These are phyloP conservation scores for Rotaria macrura DNA, from an alignment of 2,888 invertebrate genomes.

Conservation along the genomic window DNA sequence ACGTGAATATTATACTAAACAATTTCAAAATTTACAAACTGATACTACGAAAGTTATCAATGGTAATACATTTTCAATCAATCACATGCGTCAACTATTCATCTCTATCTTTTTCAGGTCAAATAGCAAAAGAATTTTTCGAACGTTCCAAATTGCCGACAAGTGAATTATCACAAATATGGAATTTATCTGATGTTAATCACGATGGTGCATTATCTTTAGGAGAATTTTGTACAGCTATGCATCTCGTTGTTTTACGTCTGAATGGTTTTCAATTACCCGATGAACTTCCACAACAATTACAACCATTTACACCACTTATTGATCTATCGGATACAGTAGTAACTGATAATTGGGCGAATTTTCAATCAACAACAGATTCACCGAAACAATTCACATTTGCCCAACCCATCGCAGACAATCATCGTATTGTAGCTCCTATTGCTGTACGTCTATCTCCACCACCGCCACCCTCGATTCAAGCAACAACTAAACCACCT, in stretches of 20 bases:
- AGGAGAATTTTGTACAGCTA: constrained; percentile 87
- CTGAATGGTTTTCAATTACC: constrained; percentile 81
- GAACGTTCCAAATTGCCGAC: constrained; percentile 86
- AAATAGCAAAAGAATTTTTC: constrained; percentile 79
- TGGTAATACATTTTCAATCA: constrained; percentile 36
- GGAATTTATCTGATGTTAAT: constrained; percentile 83
- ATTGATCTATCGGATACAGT: constrained; percentile 20
- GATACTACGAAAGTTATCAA: constrained; percentile 44
- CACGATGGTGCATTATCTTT: constrained; percentile 83
- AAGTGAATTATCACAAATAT: constrained; percentile 79
- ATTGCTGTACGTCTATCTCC: not conserved
- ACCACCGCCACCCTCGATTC: not conserved
- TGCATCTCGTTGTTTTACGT: constrained; percentile 85
- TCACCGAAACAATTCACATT: constrained; percentile 1
- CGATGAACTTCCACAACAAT: constrained; percentile 65
- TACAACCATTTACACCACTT: constrained; percentile 51
- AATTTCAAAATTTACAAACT: constrained; percentile 76
- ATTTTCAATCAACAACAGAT: not conserved
- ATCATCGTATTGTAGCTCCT: not conserved
- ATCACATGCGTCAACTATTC: too few species aligned
- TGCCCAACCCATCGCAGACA: not conserved
- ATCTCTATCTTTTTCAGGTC: not conserved
- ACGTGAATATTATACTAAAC: constrained; percentile 77
- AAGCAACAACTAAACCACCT: not conserved
- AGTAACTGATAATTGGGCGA: not conserved